Conservation (phyloP, 2,888 invertebrate genomes). For the Chymomyza caudatula region DNA sequence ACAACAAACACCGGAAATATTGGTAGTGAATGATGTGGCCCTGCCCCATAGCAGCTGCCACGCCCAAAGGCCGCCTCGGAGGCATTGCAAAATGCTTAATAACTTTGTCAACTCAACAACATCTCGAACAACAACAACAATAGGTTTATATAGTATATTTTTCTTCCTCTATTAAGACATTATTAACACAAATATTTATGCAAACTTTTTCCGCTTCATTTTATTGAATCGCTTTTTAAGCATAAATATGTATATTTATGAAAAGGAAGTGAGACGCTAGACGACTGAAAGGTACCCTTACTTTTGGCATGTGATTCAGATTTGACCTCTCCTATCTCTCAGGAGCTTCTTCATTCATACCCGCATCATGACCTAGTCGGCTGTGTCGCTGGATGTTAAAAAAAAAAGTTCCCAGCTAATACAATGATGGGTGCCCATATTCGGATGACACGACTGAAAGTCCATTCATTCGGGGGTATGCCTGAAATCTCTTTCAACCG, state of each 20-base stretch:
- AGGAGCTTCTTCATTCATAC: no score
- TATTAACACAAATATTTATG: slow-evolving; percentile 46
- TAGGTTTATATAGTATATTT: slow-evolving; percentile 11
- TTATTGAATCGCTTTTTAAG: slow-evolving; percentile 7
- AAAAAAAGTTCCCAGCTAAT: no score
- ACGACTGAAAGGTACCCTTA: neutral
- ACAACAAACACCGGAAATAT: slow-evolving; percentile 15
- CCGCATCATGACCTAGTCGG: no score
- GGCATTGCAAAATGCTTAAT: slow-evolving; percentile 35
- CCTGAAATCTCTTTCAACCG: no score
- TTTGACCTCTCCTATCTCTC: neutral
- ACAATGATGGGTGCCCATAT: no score
- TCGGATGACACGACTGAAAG: no score
- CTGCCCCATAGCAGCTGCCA: neutral
- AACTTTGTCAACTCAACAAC: slow-evolving; percentile 26
- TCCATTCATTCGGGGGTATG: no score
- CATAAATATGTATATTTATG: neutral
- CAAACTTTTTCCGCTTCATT: slow-evolving; percentile 1
- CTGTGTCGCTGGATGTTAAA: no score
- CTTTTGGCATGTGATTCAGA: slow-evolving; percentile 13
- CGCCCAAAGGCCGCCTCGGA: neutral
- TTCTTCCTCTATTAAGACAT: slow-evolving; percentile 60
- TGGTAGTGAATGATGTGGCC: neutral
- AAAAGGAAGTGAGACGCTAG: neutral
- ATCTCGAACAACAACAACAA: neutral